Evolutionary conservation across 2,888 invertebrate species (phyloP).

Genomic region (Agrilus biguttatus): DNA sequence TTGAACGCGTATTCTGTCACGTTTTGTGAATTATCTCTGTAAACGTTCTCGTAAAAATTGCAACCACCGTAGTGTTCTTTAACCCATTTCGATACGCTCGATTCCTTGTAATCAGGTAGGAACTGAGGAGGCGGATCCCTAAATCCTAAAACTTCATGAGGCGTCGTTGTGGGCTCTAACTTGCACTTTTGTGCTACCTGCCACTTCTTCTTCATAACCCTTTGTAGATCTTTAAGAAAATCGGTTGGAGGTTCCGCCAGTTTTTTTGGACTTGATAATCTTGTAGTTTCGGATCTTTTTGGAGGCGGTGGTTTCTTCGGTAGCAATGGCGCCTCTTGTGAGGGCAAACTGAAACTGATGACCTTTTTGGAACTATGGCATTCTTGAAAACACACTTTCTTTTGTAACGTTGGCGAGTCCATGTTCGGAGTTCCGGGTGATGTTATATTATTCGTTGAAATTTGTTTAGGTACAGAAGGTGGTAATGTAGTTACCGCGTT

Average conservation of each 20-base stretch:
- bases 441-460: constrained; percentile 39
- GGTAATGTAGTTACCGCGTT: constrained; percentile 1
- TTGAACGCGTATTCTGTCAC: constrained; percentile 35
- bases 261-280: constrained; percentile 63
- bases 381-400: constrained; percentile 49
- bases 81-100: constrained; percentile 81
- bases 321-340: constrained; percentile 40
- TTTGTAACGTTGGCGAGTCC: constrained; percentile 36
- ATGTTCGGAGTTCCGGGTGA: constrained; percentile 36
- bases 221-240: constrained; percentile 75
- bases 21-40: constrained; percentile 30
- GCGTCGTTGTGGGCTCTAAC: constrained; percentile 72
- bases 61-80: constrained; percentile 70
- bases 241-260: constrained; percentile 64
- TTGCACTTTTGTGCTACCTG: constrained; percentile 88
- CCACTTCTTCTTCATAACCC: constrained; percentile 89
- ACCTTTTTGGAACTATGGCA: constrained; percentile 40
- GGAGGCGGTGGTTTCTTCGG: constrained; percentile 61
- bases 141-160: constrained; percentile 83
- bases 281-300: constrained; percentile 59
- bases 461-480: constrained; percentile 37
- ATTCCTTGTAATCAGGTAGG: constrained; percentile 59
- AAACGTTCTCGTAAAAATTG: constrained; percentile 67
- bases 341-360: constrained; percentile 46
- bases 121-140: constrained; percentile 65